Conservation (phyloP, 2,113 vertebrate genomes). For the Heterochromis multidens region DNA sequence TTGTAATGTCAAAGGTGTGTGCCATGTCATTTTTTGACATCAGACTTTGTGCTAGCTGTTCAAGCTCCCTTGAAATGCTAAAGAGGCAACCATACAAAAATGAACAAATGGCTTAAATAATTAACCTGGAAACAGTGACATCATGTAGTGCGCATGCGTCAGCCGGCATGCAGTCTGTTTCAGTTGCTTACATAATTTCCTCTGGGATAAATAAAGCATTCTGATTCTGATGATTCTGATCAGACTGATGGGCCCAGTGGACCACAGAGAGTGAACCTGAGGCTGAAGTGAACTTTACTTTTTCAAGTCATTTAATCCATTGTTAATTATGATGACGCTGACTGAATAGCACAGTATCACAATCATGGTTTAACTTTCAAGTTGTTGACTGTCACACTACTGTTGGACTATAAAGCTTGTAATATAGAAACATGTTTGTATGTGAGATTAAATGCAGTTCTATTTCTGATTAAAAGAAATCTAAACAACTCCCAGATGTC, state of each 20-base stretch:
- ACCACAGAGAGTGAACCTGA: neutral
- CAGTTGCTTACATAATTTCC: too few species aligned
- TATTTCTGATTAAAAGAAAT: neutral
- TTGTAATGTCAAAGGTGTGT: too few species aligned
- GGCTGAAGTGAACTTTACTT: neutral
- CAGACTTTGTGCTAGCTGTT: too few species aligned
- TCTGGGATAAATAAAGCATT: too few species aligned
- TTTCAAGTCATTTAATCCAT: neutral
- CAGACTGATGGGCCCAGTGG: neutral
- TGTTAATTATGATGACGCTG: neutral
- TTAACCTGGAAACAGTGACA: neutral
- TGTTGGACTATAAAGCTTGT: neutral
- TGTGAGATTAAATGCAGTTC: neutral
- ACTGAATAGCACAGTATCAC: neutral
- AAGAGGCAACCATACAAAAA: neutral
- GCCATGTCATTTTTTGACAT: too few species aligned
- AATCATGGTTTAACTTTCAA: neutral
- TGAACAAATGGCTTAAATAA: neutral
- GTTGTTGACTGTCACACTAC: neutral
- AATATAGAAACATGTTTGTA: too few species aligned
- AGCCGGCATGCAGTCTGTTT: too few species aligned
- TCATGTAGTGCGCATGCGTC: too few species aligned
- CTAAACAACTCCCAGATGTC: neutral
- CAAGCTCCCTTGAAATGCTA: too few species aligned
- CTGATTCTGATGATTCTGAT: too few species aligned